Evolutionary conservation across 64 coral and sea anemone genomes (phyloP), one percentile per base, ranked within the genome.

Genomic region (Montipora foliosa): DNA sequence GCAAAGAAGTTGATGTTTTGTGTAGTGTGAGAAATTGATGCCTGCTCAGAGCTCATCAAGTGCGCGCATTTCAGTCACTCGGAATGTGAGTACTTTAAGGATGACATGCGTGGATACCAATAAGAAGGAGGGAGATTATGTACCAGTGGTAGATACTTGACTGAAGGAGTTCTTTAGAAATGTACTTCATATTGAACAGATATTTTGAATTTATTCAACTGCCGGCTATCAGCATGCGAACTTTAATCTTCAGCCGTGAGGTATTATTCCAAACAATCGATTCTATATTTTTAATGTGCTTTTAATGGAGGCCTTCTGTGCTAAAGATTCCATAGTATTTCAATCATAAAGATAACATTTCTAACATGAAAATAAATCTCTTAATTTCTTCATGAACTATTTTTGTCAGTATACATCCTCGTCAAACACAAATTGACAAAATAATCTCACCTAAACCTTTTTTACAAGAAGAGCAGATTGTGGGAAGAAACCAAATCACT

Each of bases 291-390:
- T 85, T 85, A 85, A 85, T 85, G 61, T 50, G 5, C 44, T 70
- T 85, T 85, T 85, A 85, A 85, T 85, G 44, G 64, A 85, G 70
- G 37, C 46, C 82, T 64, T 70, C 62, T 85, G 82, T 85, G 16
- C 14, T 45, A 62, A 70, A 85, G 45, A 85, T 85, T 29, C 21
- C 2, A 85, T 3, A 85, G 20, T 71, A 70, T 85, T 85, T 62
- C 82, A 46, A 5, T 45, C 45, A 85, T 70, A 47, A 44, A 85
- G 16, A 10, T 85, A 85, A 85, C 82, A 16, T 71, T 21, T 85
- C 67, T 62, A 85, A 85, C 62, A 85, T 85, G 62, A 15, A 67
- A 46, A 85, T n/a, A 10, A 71, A 5, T 71, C 70, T 6, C 37
- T 37, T 37, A 1, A 37, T 37, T 37, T 37, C 37, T 37, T 37